phyloP scores from a whole-genome alignment of 2,113 vertebrate species.

The Lagenorhynchus albirostris region DNA sequence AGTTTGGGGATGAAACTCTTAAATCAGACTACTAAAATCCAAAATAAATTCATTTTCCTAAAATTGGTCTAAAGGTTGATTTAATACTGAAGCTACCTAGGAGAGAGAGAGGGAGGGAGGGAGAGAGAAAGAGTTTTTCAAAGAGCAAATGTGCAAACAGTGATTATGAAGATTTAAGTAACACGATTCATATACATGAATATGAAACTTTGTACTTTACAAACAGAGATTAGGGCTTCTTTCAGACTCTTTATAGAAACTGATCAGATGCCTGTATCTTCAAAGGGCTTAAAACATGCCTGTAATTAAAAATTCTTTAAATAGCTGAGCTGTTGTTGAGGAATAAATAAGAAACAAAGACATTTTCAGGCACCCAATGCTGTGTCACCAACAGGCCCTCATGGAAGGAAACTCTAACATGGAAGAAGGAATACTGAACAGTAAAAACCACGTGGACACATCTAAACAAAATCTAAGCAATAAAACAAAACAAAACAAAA shows the following conservation, averaged over 20 bases:
- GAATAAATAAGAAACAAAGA: neutral
- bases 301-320: constrained; percentile 29
- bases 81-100: neutral
- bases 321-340: neutral
- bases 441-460: neutral
- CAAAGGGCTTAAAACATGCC: constrained; percentile 28
- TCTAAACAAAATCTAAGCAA: neutral
- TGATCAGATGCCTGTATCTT: neutral
- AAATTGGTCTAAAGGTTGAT: constrained; percentile 39
- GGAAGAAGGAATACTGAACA: neutral
- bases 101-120: too few relatives aligned
- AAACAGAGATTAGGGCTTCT: constrained; percentile 4
- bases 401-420: neutral
- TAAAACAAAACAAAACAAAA: neutral
- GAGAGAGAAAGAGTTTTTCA: neutral
- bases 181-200: neutral
- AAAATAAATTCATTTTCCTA: constrained; percentile 26
- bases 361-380: neutral
- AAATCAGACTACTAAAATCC: constrained; percentile 50
- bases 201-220: neutral
- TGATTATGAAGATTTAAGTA: neutral
- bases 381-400: neutral
- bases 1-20: constrained; percentile 35
- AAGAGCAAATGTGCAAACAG: constrained; percentile 7
- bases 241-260: constrained; percentile 35